These are phyloP conservation scores for Drosophila hawaiiensis DNA, from an alignment of 2,888 invertebrate species.

Conservation along the genomic window DNA sequence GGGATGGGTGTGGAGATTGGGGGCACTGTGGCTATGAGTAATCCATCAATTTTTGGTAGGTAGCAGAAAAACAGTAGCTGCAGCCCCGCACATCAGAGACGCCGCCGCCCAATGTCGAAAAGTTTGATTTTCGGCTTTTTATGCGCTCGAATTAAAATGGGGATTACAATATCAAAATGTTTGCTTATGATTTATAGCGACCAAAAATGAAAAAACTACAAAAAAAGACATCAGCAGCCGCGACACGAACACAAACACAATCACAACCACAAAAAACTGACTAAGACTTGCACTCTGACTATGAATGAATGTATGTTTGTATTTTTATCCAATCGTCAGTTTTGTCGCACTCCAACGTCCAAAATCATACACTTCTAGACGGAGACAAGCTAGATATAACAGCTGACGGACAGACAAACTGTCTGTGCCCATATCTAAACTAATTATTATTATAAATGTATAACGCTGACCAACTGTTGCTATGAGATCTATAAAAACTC, in stretches of 20 bases:
- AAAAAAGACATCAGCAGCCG: constrained; percentile 39
- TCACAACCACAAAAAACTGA: constrained; percentile 20
- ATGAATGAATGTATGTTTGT: neutral
- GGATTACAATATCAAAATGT: constrained; percentile 83
- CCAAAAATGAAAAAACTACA: constrained; percentile 43
- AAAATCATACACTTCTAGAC: constrained; percentile 11
- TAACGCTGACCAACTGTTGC: neutral
- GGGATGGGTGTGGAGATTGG: neutral
- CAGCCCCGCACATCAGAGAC: constrained; percentile 76
- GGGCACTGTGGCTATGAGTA: constrained; percentile 49
- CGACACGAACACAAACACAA: constrained; percentile 25
- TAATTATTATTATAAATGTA: neutral
- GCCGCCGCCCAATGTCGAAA: constrained; percentile 81
- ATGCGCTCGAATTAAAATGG: constrained; percentile 81
- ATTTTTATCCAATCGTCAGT: constrained; percentile 23
- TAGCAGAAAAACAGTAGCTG: constrained; percentile 66
- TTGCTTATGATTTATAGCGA: constrained; percentile 81
- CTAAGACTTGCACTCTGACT: constrained; percentile 19
- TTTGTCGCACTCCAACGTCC: constrained; percentile 31
- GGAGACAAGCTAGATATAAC: neutral
- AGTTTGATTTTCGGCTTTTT: constrained; percentile 83
- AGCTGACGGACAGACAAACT: neutral
- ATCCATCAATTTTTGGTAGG: constrained; percentile 78
- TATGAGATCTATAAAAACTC: neutral
- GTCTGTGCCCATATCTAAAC: neutral